These are phyloP conservation scores for Aphelocoma californica DNA, from an alignment of 2,797 vertebrate species.

Conservation along the genomic window DNA sequence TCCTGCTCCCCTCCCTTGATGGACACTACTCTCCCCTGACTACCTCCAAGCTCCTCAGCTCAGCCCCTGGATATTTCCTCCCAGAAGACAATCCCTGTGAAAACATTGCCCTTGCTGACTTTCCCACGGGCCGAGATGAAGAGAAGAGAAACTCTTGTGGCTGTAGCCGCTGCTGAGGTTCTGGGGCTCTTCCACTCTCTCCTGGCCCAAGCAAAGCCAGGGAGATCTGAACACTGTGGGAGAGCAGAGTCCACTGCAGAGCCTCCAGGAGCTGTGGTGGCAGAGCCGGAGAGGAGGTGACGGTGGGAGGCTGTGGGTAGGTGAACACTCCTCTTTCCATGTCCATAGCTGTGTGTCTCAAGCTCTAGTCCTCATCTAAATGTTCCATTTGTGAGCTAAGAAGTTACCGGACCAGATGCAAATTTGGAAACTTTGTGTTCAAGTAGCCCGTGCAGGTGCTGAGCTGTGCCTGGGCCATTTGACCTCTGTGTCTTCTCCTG, in stretches of 20 bases:
- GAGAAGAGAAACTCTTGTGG: background rate
- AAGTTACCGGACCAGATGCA: background rate
- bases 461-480: background rate
- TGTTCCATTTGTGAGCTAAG: background rate
- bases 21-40: slow-evolving; percentile 4
- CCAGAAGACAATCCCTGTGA: background rate
- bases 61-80: background rate
- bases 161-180: background rate
- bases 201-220: background rate
- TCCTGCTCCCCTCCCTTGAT: background rate
- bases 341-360: background rate
- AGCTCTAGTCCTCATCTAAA: background rate
- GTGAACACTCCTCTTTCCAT: background rate
- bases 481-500: background rate
- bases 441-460: background rate
- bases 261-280: background rate
- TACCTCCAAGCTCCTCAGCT: slow-evolving; percentile 40
- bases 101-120: background rate
- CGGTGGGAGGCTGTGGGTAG: background rate
- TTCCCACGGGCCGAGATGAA: background rate
- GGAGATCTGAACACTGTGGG: background rate
- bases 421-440: background rate
- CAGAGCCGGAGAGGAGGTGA: background rate
- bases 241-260: background rate
- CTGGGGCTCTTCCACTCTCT: background rate